Conservation (phyloP, 1,140 invertebrate species). For the Trypoxylus dichotomus region DNA sequence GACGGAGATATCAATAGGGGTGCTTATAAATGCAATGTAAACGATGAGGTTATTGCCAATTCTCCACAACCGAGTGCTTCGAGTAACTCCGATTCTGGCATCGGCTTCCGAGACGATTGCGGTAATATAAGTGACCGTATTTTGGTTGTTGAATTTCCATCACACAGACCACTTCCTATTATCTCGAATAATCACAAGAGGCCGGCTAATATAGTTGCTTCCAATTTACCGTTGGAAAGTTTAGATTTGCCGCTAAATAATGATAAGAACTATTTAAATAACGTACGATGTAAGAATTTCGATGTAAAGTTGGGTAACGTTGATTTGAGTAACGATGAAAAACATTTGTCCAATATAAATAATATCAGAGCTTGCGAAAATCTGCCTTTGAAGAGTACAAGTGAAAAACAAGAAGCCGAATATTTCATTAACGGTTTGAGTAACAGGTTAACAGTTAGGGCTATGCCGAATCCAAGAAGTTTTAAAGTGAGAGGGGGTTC, state of each 20-base stretch:
- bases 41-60: slow-evolving; percentile 58
- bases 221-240: slow-evolving; percentile 40
- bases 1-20: slow-evolving; percentile 33
- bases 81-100: slow-evolving; percentile 93
- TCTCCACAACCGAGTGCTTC: slow-evolving; percentile 85
- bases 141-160: slow-evolving; percentile 76
- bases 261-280: slow-evolving; percentile 37
- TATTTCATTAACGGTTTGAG: neutral
- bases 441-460: slow-evolving; percentile 39
- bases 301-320: slow-evolving; percentile 23
- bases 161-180: slow-evolving; percentile 42
- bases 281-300: slow-evolving; percentile 33
- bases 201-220: slow-evolving; percentile 45
- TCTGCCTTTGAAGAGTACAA: slow-evolving; percentile 33
- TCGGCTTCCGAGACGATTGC: slow-evolving; percentile 80
- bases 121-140: slow-evolving; percentile 80
- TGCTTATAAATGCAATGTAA: slow-evolving; percentile 32
- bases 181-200: slow-evolving; percentile 45
- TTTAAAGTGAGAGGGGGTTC: neutral
- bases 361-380: slow-evolving; percentile 47
- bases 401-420: slow-evolving; percentile 7
- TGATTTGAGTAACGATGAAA: slow-evolving; percentile 31
- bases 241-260: slow-evolving; percentile 41
- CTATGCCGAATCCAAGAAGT: slow-evolving; percentile 34
- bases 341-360: slow-evolving; percentile 44